phyloP scores from a whole-genome alignment of 2,797 vertebrate species.

The Enteromius viviparus region DNA sequence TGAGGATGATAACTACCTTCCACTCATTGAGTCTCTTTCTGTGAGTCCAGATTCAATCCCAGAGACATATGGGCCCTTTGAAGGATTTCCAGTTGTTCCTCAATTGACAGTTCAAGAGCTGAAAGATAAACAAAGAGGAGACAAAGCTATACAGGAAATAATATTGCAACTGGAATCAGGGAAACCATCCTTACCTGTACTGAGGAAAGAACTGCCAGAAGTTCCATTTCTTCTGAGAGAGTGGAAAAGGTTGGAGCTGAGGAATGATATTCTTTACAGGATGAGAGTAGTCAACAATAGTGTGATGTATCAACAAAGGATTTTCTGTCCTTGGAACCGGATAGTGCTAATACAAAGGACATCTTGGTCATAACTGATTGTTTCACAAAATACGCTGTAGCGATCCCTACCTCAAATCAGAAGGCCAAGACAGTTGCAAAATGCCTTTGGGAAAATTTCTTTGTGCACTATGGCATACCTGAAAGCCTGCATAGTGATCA shows the following conservation, averaged over 20 bases:
- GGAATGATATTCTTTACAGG: constrained; percentile 11
- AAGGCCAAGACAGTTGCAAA: background rate
- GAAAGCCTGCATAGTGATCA: too few species aligned
- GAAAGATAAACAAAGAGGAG: constrained; percentile 27
- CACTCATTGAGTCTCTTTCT: too few species aligned
- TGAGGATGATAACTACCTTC: too few species aligned
- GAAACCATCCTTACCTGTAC: background rate
- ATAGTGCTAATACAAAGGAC: background rate
- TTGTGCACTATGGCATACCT: too few species aligned
- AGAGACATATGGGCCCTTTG: too few species aligned
- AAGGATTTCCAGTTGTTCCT: too few species aligned
- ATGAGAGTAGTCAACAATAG: background rate
- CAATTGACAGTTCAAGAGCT: too few species aligned
- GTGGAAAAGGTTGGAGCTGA: constrained; percentile 21
- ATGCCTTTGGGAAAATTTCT: background rate
- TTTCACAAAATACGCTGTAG: background rate
- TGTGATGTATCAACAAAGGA: background rate
- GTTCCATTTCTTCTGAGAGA: constrained; percentile 19
- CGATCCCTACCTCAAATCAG: background rate
- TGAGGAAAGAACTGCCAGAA: constrained; percentile 30
- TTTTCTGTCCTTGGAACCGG: background rate
- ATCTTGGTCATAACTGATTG: constrained; percentile 4
- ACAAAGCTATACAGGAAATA: constrained; percentile 20
- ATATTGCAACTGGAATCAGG: constrained; percentile 14
- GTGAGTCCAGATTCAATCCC: too few species aligned